phyloP scores from a whole-genome alignment of 2,797 vertebrate genomes.

The Pangasius macronema region DNA sequence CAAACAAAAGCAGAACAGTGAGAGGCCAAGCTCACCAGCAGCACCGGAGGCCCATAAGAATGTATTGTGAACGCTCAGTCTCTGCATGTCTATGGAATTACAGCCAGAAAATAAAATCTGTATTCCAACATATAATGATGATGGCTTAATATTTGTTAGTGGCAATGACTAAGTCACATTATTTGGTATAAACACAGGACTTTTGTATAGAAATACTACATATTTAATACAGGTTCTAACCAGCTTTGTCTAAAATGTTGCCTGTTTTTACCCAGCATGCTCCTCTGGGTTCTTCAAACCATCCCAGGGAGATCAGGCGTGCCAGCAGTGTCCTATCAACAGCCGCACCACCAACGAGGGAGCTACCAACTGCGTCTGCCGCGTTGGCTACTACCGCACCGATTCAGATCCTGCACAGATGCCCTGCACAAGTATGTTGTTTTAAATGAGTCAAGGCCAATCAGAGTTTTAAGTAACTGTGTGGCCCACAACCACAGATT shows the following conservation, averaged over 20 bases:
- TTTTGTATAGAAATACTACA: not conserved
- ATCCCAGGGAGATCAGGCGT: constrained; percentile 88
- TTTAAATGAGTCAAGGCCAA: not conserved
- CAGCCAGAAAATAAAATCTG: constrained; percentile 24
- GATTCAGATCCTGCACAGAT: constrained; percentile 88
- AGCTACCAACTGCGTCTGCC: constrained; percentile 89
- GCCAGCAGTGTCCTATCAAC: constrained; percentile 89
- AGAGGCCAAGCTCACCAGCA: constrained; percentile 42
- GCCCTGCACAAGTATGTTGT: constrained; percentile 92
- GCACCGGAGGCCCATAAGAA: constrained; percentile 44
- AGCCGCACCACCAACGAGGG: constrained; percentile 89
- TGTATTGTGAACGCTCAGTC: constrained; percentile 31
- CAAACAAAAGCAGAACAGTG: constrained; percentile 53
- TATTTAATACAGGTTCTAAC: too few species aligned
- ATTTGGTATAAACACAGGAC: not conserved
- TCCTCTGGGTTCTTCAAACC: constrained; percentile 88
- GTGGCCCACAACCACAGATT: not conserved
- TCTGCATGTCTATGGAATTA: constrained; percentile 18
- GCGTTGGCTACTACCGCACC: constrained; percentile 84
- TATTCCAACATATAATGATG: constrained; percentile 21
- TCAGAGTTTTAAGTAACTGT: not conserved
- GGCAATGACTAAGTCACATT: not conserved
- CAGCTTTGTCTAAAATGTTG: not conserved
- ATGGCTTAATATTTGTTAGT: not conserved
- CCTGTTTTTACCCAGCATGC: constrained; percentile 76